Conservation (phyloP, 2,797 vertebrate species). For the Microhierax caerulescens region DNA sequence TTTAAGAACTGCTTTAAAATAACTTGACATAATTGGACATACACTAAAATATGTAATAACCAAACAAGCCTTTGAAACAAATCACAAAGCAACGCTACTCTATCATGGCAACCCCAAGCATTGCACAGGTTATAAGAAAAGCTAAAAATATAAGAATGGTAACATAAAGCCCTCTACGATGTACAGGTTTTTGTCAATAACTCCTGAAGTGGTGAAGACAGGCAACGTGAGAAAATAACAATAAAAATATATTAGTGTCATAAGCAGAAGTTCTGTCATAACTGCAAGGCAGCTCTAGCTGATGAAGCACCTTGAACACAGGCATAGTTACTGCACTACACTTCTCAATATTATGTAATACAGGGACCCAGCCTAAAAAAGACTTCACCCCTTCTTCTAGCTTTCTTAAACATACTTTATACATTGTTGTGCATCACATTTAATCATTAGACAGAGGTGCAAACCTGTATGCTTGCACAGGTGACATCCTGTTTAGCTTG, state of each 20-base stretch:
- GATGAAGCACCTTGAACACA: neutral
- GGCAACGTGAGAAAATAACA: slow-evolving; percentile 8
- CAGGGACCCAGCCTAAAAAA: neutral
- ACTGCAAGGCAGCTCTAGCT: neutral
- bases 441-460: neutral
- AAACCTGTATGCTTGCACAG: neutral
- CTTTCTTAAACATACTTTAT: neutral
- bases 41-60: slow-evolving; percentile 58
- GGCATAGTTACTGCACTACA: neutral
- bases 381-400: neutral
- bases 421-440: neutral
- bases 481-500: neutral
- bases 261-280: neutral
- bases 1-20: slow-evolving; percentile 13
- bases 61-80: slow-evolving; percentile 47
- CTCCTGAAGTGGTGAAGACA: slow-evolving; percentile 26
- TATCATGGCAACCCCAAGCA: slow-evolving; percentile 9
- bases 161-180: neutral
- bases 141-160: neutral
- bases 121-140: neutral
- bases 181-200: slow-evolving; percentile 6
- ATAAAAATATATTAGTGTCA: neutral
- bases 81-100: slow-evolving; percentile 27
- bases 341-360: neutral
- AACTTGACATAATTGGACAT: slow-evolving; percentile 42